phyloP scores from a whole-genome alignment of 2,113 vertebrate genomes.

The Neotoma lepida region DNA sequence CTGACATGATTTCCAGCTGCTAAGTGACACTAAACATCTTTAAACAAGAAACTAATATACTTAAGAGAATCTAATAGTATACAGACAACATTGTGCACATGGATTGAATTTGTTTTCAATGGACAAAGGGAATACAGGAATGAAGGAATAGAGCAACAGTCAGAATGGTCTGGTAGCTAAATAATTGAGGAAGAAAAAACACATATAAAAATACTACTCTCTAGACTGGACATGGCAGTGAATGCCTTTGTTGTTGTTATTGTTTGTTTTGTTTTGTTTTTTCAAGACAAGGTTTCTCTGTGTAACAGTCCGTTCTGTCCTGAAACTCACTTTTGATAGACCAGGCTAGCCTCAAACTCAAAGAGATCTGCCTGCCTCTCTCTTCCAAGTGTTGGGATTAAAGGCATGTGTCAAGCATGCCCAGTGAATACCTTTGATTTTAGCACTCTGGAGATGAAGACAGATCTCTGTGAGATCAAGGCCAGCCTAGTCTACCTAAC shows the following conservation, averaged over 20 bases:
- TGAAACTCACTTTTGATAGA: no score
- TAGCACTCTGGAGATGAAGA: neutral
- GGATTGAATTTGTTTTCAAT: neutral
- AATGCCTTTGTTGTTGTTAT: neutral
- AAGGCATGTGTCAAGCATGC: no score
- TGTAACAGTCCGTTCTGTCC: no score
- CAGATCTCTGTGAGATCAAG: neutral
- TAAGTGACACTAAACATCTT: neutral
- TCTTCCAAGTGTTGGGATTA: no score
- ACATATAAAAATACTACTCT: neutral
- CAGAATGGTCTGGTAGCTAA: neutral
- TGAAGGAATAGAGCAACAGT: neutral
- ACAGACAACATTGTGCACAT: neutral
- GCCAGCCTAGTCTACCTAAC: neutral
- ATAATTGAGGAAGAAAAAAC: neutral
- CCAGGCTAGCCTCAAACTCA: no score
- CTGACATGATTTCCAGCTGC: neutral
- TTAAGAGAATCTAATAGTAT: neutral
- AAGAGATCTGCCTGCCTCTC: no score
- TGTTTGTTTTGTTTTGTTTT: no score
- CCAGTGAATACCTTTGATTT: neutral
- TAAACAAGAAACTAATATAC: constrained; percentile 2
- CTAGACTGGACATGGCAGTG: neutral
- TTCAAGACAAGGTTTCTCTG: no score
- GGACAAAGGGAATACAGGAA: neutral